A percentile compares a stretch with the other conserved stretches of the same genome.
These are phyloP conservation scores for Erethizon dorsatum DNA, from an alignment of 2,797 vertebrate genomes.

Conservation along the genomic window DNA sequence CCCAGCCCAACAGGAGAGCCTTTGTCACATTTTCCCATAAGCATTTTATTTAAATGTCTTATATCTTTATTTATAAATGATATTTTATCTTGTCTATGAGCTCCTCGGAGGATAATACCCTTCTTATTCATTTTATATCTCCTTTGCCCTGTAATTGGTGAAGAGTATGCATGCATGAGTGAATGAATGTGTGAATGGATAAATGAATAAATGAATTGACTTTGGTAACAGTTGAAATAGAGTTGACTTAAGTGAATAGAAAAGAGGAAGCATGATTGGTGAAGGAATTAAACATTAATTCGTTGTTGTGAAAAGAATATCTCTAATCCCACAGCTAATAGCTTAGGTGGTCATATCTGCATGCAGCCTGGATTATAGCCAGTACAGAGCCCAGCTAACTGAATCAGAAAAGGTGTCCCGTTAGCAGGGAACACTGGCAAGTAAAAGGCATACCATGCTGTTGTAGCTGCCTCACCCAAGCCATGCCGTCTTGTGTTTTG, in stretches of 20 bases:
- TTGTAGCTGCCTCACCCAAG: background rate
- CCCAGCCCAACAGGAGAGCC: background rate
- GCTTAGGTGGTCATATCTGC: background rate
- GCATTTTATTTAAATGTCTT: constrained; percentile 44
- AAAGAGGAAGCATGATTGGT: background rate
- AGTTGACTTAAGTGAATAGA: background rate
- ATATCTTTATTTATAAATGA: constrained; percentile 17
- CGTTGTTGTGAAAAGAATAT: background rate
- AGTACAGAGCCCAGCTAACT: background rate
- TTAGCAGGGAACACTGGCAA: background rate
- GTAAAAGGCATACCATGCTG: background rate
- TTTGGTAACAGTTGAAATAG: background rate
- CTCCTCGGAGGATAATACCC: background rate
- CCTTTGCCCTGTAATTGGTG: constrained; percentile 1
- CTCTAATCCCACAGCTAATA: background rate
- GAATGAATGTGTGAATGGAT: background rate
- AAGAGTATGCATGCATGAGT: background rate
- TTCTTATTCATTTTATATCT: background rate
- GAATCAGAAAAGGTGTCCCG: background rate
- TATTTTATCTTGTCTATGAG: constrained; percentile 8
- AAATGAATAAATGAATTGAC: background rate
- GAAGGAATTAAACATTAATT: background rate
- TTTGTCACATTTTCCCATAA: constrained; percentile 16
- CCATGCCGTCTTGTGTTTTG: background rate
- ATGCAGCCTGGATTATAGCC: background rate